Evolutionary conservation across 1,140 invertebrate genomes (phyloP).

Genomic region (Pinna nobilis): DNA sequence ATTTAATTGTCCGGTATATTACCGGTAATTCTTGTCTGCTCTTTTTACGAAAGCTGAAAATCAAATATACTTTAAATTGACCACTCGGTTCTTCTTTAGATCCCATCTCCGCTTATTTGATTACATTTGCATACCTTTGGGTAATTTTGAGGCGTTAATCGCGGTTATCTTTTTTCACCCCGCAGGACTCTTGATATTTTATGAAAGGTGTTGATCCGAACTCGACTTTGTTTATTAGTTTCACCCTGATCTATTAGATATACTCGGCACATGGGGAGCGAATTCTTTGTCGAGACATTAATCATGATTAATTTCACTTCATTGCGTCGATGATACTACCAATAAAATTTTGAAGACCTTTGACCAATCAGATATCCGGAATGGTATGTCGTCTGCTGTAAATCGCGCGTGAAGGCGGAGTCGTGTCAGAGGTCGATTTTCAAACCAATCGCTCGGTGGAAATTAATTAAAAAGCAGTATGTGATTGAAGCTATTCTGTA

Average conservation of each 20-base stretch:
- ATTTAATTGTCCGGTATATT: no score
- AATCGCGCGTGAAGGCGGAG: constrained; percentile 15
- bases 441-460: constrained; percentile 29
- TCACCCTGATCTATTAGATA: not conserved
- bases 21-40: no score
- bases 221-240: not conserved
- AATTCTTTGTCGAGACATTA: constrained; percentile 2
- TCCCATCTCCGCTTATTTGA: no score
- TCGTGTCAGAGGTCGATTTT: constrained; percentile 9
- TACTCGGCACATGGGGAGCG: not conserved
- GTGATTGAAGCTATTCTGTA: constrained; percentile 25
- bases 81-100: no score
- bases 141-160: not conserved
- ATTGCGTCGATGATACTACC: constrained; percentile 12
- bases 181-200: not conserved
- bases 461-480: constrained; percentile 41
- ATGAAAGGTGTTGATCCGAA: not conserved
- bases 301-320: constrained; percentile 36
- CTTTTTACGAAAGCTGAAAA: no score
- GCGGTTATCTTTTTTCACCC: not conserved
- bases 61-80: no score
- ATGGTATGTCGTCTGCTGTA: constrained; percentile 9
- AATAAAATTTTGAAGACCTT: constrained; percentile 8
- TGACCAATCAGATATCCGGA: constrained; percentile 27
- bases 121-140: no score